Percentiles rank a stretch among this genome's conserved stretches.
These are phyloP conservation scores for Archaeoteleia sp. DNA, from an alignment of 2,888 invertebrate genomes.

Conservation along the genomic window DNA sequence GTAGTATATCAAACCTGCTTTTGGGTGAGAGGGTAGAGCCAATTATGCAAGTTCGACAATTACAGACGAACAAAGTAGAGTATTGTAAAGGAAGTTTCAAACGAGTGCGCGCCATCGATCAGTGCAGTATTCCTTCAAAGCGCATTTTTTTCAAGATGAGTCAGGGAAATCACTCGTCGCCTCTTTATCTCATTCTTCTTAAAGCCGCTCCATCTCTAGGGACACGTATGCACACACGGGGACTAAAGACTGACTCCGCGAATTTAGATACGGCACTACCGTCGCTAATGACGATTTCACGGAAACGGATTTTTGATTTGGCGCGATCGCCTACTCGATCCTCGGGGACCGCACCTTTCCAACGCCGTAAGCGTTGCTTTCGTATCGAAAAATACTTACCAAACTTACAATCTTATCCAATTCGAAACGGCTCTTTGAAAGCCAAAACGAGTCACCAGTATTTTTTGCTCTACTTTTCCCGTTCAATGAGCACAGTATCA, in stretches of 20 bases:
- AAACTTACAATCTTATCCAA: background rate
- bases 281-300: slow-evolving; percentile 26
- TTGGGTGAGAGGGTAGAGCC: slow-evolving; percentile 73
- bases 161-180: slow-evolving; percentile 13
- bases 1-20: slow-evolving; percentile 66
- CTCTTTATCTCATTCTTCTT: slow-evolving; percentile 6
- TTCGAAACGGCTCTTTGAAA: background rate
- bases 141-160: slow-evolving; percentile 24
- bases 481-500: too few species aligned
- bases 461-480: too few species aligned
- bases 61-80: slow-evolving; percentile 58
- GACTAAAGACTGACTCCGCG: too few species aligned
- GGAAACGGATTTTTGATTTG: slow-evolving; percentile 21
- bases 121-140: slow-evolving; percentile 23
- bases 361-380: background rate
- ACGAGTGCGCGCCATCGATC: slow-evolving; percentile 43
- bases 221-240: slow-evolving; percentile 1
- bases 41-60: slow-evolving; percentile 67
- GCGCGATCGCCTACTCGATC: slow-evolving; percentile 17
- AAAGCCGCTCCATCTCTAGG: slow-evolving; percentile 3
- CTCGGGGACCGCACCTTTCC: slow-evolving; percentile 3
- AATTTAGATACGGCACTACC: slow-evolving; percentile 16
- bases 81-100: slow-evolving; percentile 54
- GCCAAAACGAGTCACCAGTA: background rate
- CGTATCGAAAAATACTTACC: background rate